phyloP scores from a whole-genome alignment of 1,140 invertebrate genomes.

The Dendroctonus valens region DNA sequence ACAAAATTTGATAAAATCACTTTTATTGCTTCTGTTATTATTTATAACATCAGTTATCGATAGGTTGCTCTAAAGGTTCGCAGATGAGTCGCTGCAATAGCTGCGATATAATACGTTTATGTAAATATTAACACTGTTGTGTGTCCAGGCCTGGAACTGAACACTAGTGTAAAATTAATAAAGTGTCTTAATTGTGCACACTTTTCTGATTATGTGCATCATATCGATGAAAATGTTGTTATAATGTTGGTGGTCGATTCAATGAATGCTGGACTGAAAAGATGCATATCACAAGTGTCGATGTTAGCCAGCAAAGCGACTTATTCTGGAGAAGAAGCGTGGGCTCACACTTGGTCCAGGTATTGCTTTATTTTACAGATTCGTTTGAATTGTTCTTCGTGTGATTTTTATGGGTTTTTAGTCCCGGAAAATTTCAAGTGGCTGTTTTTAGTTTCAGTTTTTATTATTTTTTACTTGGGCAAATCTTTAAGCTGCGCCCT shows the following conservation, averaged over 20 bases:
- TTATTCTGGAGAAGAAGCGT: slow-evolving; percentile 67
- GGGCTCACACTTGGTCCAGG: slow-evolving; percentile 69
- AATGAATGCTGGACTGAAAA: slow-evolving; percentile 57
- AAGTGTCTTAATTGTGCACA: neutral
- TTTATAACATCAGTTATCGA: too few relatives aligned
- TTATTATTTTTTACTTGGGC: too few relatives aligned
- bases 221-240: neutral
- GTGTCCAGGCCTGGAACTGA: neutral
- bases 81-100: neutral
- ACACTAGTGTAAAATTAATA: neutral
- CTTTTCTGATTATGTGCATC: neutral
- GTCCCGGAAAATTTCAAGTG: too few relatives aligned
- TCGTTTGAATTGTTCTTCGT: too few relatives aligned
- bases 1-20: too few relatives aligned
- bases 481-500: too few relatives aligned
- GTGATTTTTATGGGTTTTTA: too few relatives aligned
- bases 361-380: slow-evolving; percentile 39
- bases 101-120: slow-evolving; percentile 1
- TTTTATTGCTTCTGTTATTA: too few relatives aligned
- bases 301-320: slow-evolving; percentile 68
- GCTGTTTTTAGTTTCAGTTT: too few relatives aligned
- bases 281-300: slow-evolving; percentile 69
- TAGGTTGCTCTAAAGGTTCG: neutral
- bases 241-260: slow-evolving; percentile 6
- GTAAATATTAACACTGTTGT: neutral